phyloP scores from a whole-genome alignment of 1,140 invertebrate genomes.

The Lasioglossum baleicum region DNA sequence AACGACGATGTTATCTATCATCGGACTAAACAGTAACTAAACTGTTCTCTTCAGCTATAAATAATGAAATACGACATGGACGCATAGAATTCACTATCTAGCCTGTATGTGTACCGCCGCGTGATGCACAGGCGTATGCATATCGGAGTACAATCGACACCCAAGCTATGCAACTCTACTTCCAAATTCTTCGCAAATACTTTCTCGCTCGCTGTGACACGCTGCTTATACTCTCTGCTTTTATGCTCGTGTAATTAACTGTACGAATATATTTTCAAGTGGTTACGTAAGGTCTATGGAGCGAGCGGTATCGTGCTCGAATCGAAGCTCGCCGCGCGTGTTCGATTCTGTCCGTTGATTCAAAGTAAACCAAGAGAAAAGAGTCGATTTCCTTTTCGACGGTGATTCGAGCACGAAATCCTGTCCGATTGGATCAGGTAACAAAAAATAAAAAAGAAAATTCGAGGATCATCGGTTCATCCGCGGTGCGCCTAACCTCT shows the following conservation, averaged over 20 bases:
- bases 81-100: too few relatives aligned
- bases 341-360: not conserved
- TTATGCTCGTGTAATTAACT: slow-evolving; percentile 24
- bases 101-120: too few relatives aligned
- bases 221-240: slow-evolving; percentile 13
- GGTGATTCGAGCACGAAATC: not conserved
- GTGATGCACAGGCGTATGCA: too few relatives aligned
- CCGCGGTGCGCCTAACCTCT: slow-evolving; percentile 27
- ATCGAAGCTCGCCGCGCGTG: not conserved
- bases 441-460: too few relatives aligned
- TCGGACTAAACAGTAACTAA: too few relatives aligned
- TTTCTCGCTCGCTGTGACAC: not conserved
- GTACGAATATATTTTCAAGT: slow-evolving; percentile 27
- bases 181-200: too few relatives aligned
- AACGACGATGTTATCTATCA: too few relatives aligned
- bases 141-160: too few relatives aligned
- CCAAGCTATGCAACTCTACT: too few relatives aligned
- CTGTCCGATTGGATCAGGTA: not conserved
- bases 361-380: too few relatives aligned
- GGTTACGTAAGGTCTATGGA: slow-evolving; percentile 19
- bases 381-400: not conserved
- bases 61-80: too few relatives aligned
- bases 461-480: slow-evolving; percentile 4
- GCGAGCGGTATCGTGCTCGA: slow-evolving; percentile 9
- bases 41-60: too few relatives aligned